These are phyloP conservation scores for Centropyge bicolor DNA, from an alignment of 2,797 vertebrate genomes.

Conservation along the genomic window DNA sequence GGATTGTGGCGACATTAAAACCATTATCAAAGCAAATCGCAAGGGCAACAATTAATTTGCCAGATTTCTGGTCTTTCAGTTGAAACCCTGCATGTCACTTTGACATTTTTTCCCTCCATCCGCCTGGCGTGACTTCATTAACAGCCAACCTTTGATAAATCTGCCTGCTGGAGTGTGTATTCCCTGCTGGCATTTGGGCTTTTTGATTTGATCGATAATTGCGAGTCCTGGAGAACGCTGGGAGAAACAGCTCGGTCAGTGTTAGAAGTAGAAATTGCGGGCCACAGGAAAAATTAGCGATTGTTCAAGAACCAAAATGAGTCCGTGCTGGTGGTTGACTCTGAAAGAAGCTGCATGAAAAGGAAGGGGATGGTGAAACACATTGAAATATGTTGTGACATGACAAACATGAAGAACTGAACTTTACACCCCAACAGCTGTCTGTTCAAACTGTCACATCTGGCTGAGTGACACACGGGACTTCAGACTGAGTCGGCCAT, in stretches of 20 bases:
- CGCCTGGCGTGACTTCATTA: slow-evolving; percentile 63
- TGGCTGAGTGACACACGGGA: background rate
- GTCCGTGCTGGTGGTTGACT: background rate
- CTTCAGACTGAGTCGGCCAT: background rate
- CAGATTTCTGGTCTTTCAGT: slow-evolving; percentile 15
- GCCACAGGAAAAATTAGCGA: slow-evolving; percentile 3
- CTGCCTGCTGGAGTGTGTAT: slow-evolving; percentile 52
- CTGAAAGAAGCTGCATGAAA: slow-evolving; percentile 7
- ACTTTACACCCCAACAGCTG: background rate
- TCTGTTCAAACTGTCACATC: background rate
- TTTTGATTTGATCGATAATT: slow-evolving; percentile 63
- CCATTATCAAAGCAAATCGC: slow-evolving; percentile 55
- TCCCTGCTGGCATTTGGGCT: slow-evolving; percentile 56
- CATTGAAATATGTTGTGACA: background rate
- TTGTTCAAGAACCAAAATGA: slow-evolving; percentile 22
- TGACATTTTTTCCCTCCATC: slow-evolving; percentile 40
- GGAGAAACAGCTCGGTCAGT: slow-evolving; percentile 14
- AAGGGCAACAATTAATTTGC: slow-evolving; percentile 41
- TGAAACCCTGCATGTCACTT: slow-evolving; percentile 46
- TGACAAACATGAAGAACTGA: background rate
- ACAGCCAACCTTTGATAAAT: slow-evolving; percentile 59
- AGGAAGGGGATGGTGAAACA: background rate
- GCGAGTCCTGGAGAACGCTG: slow-evolving; percentile 26
- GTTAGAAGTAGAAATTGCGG: slow-evolving; percentile 22
- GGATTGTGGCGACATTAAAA: slow-evolving; percentile 27